Conservation (phyloP, 2,797 vertebrate genomes). For the Tachyglossus aculeatus region DNA sequence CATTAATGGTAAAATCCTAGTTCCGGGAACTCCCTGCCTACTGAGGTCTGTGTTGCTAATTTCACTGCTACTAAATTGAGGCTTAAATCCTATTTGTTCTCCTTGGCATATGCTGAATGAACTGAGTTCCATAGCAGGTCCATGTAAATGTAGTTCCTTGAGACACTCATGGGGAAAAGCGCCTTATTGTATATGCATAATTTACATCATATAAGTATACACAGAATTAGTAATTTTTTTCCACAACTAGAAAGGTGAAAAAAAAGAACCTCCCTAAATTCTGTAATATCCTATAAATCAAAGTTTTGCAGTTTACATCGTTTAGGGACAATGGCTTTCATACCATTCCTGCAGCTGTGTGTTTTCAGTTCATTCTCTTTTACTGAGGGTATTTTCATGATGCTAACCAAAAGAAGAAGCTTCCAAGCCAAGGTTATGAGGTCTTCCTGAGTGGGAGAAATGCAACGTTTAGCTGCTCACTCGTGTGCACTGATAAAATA, state of each 20-base stretch:
- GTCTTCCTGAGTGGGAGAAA: not conserved
- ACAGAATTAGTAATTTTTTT: conserved; percentile 6
- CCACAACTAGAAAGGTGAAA: conserved; percentile 18
- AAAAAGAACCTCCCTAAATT: conserved; percentile 14
- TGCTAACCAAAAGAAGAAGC: rapidly evolving
- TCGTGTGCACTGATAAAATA: not conserved
- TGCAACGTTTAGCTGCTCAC: not conserved
- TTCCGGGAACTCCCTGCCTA: not conserved
- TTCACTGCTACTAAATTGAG: not conserved
- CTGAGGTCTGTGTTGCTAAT: not conserved
- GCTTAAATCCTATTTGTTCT: conserved; percentile 28
- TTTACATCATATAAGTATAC: conserved; percentile 2
- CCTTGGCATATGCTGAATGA: conserved; percentile 1
- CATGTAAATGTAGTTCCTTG: not conserved
- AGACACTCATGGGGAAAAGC: not conserved
- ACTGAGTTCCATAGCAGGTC: not conserved
- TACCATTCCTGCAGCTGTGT: not conserved
- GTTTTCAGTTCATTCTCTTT: not conserved
- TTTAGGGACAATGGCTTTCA: not conserved
- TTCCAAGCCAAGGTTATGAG: not conserved
- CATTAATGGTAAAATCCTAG: rapidly evolving
- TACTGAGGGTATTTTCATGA: not conserved
- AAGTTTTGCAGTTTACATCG: not conserved
- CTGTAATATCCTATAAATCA: conserved; percentile 1
- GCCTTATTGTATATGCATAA: not conserved